Base-by-base conservation (phyloP, 2,888 invertebrate species). In the Pediacus dermestoides region DNA sequence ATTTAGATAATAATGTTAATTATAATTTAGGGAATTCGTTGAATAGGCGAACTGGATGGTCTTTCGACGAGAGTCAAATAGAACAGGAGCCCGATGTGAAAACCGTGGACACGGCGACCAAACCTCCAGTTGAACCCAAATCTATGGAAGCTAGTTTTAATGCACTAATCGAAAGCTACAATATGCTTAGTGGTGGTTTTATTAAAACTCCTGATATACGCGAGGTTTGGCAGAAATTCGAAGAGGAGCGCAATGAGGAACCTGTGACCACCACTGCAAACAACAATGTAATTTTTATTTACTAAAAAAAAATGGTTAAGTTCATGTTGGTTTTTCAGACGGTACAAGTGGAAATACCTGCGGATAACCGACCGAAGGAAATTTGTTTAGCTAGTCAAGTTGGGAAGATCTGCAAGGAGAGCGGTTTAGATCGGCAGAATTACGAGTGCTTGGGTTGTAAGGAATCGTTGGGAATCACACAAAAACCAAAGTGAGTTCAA, bases 351-450 rank as follows among this genome's bases (percentile, higher is more conserved):
- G 10, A 23, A n/a, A 7, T 9, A n/a, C 3, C 9, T 10, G 8
- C 14, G 13, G 11, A 8, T 13, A 34, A 26, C 10, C 10, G 6
- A 15, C 13, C 26, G n/a, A 6, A n/a, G n/a, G n/a, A n/a, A 25
- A 49, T 36, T 41, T 72, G 72, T 52, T 74, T 87, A 69, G 77
- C 82, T 6, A 73, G 75, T 27, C 80, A 83, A 52, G 61, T 88
- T 16, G 83, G 82, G 11, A 74, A 72, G 47, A 68, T 90, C 35
- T 76, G 85, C 0, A 76, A 74, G 30, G 94, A 95, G 65, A 79
- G 79, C 44, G 94, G 94, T 0, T 71, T 95, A 12, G 88, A 91
- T 66, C 66, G 73, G 9, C 94, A 95, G 65, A 88, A 91, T 60
- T 95, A 90, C 69, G 78, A 85, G 50, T 95, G 95, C 64, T 79